Percentiles rank a stretch among this genome's conserved stretches.
Conservation (phyloP, 2,113 vertebrate genomes). For the Baryphthengus martii region DNA sequence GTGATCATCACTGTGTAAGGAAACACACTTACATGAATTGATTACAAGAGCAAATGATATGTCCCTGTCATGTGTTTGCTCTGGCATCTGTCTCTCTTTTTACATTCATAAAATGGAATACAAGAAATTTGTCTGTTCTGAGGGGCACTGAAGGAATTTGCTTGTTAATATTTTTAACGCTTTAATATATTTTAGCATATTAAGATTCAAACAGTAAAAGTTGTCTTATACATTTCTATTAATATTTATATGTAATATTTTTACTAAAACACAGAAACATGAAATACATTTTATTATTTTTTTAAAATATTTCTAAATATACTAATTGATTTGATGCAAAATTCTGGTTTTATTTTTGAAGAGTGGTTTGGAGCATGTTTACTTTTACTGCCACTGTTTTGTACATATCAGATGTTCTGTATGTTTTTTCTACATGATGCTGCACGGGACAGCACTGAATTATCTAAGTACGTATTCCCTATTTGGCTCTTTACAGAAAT, state of each 20-base stretch:
- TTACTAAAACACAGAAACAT: neutral
- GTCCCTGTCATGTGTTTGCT: neutral
- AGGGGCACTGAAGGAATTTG: neutral
- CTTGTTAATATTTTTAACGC: neutral
- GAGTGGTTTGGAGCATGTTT: neutral
- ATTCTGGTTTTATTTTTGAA: neutral
- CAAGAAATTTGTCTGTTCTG: neutral
- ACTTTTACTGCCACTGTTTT: neutral
- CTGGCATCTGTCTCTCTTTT: constrained; percentile 8
- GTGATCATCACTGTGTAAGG: neutral
- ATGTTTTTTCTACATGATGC: neutral
- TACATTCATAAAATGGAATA: neutral
- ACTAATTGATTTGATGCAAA: neutral
- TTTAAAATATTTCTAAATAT: neutral
- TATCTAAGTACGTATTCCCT: neutral
- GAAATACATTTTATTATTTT: neutral
- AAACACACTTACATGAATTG: neutral
- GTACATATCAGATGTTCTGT: neutral
- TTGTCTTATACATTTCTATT: neutral
- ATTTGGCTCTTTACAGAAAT: neutral
- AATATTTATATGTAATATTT: neutral
- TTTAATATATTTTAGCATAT: neutral
- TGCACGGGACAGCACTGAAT: neutral
- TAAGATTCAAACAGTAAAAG: neutral
- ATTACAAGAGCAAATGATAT: neutral